Percentiles rank a stretch among this genome's conserved stretches.
phyloP scores from a whole-genome alignment of 2,888 invertebrate genomes.

The Gymnocheta viridis region DNA sequence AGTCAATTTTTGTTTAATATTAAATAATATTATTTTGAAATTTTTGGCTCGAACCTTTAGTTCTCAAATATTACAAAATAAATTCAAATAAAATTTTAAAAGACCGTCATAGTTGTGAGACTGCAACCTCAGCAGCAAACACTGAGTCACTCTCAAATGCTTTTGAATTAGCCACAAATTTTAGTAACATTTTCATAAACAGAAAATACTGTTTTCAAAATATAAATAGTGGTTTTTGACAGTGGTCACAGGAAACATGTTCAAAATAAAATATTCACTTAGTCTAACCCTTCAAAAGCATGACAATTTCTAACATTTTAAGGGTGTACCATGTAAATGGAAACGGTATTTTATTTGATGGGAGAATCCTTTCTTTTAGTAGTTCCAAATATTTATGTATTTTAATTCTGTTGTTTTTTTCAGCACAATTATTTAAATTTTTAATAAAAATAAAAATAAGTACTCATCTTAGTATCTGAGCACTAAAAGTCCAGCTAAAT shows the following conservation, averaged over 20 bases:
- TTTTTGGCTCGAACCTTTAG: no score
- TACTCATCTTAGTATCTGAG: no score
- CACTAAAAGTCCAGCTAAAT: no score
- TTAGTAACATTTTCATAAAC: slow-evolving; percentile 58
- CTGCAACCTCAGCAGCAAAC: neutral
- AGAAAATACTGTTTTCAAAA: slow-evolving; percentile 26
- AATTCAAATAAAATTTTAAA: neutral
- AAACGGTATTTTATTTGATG: no score
- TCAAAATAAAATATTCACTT: slow-evolving; percentile 30
- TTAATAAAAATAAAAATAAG: no score
- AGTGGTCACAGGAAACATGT: slow-evolving; percentile 55
- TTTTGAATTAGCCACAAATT: slow-evolving; percentile 51
- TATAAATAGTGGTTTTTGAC: slow-evolving; percentile 54
- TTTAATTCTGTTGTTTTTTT: no score
- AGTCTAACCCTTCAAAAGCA: slow-evolving; percentile 32
- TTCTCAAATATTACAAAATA: no score
- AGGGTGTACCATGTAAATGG: neutral
- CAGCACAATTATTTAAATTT: no score
- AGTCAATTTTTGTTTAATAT: no score
- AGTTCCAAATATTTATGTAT: no score
- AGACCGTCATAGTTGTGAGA: neutral
- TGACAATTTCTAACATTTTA: neutral
- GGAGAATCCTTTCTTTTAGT: no score
- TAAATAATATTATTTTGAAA: no score
- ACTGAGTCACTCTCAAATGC: neutral